Evolutionary conservation across 2,113 vertebrate species (phyloP).

Genomic region (Colossoma macropomum): DNA sequence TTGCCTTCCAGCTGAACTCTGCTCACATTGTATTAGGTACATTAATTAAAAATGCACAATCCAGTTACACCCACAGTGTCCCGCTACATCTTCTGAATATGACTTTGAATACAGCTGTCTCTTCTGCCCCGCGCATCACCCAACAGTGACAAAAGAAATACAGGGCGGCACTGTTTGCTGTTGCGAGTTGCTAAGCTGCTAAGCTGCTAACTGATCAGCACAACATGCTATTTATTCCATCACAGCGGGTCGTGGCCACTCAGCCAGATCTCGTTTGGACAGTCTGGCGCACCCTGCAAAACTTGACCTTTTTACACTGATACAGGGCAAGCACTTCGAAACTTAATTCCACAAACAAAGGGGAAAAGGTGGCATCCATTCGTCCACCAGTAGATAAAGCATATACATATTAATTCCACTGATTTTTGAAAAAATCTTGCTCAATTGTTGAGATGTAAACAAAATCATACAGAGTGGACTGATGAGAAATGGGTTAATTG

Average conservation of each 20-base stretch:
- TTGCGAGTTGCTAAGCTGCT: background rate
- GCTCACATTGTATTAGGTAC: background rate
- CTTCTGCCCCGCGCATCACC: background rate
- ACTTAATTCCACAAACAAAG: background rate
- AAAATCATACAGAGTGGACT: no score
- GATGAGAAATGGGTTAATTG: no score
- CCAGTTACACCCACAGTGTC: background rate
- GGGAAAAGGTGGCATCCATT: no score
- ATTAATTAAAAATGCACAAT: background rate
- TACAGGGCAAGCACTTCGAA: background rate
- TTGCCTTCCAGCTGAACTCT: background rate
- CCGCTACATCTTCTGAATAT: background rate
- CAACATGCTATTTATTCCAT: background rate
- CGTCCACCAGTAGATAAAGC: no score
- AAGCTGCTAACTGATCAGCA: constrained; percentile 1
- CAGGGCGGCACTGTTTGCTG: background rate
- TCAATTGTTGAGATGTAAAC: no score
- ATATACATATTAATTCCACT: no score
- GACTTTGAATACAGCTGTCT: background rate
- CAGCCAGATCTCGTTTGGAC: background rate
- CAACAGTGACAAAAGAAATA: background rate
- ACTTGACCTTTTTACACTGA: background rate
- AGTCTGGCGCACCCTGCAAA: background rate
- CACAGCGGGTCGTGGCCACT: background rate
- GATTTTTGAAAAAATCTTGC: no score